Percentiles rank a stretch among this genome's conserved stretches.
Conservation (phyloP, 2,888 invertebrate genomes). For the Diaphora mendica region DNA sequence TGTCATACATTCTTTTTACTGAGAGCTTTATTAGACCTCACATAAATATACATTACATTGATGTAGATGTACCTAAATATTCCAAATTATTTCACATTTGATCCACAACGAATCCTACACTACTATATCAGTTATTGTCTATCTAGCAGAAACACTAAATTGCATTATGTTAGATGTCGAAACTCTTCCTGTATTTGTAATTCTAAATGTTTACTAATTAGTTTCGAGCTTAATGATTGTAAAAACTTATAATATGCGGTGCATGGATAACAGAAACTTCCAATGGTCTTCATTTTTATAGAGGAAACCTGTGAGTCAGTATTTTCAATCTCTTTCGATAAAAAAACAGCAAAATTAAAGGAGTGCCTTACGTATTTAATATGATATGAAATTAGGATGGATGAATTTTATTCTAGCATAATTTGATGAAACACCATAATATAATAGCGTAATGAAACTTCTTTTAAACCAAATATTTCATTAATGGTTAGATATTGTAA, state of each 20-base stretch:
- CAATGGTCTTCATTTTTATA: conserved; percentile 81
- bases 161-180: neutral
- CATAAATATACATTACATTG: conserved; percentile 14
- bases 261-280: conserved; percentile 74
- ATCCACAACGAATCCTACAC: conserved; percentile 45
- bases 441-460: conserved; percentile 80
- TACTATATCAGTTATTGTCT: conserved; percentile 9
- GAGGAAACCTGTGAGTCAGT: conserved; percentile 68
- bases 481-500: conserved; percentile 75
- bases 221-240: conserved; percentile 61
- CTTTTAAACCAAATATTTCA: conserved; percentile 78
- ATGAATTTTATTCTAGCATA: conserved; percentile 86
- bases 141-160: neutral
- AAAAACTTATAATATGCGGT: conserved; percentile 64
- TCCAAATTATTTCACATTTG: conserved; percentile 34
- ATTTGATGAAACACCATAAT: conserved; percentile 85
- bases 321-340: conserved; percentile 79
- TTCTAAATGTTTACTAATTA: conserved; percentile 41
- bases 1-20: conserved; percentile 22
- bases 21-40: conserved; percentile 27
- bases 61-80: conserved; percentile 31
- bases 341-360: conserved; percentile 83
- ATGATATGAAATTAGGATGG: conserved; percentile 84
- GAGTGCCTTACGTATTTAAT: conserved; percentile 87
- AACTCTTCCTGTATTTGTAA: conserved; percentile 22